Conservation (phyloP, 2,888 invertebrate species). For the Drosophila prostipennis region DNA sequence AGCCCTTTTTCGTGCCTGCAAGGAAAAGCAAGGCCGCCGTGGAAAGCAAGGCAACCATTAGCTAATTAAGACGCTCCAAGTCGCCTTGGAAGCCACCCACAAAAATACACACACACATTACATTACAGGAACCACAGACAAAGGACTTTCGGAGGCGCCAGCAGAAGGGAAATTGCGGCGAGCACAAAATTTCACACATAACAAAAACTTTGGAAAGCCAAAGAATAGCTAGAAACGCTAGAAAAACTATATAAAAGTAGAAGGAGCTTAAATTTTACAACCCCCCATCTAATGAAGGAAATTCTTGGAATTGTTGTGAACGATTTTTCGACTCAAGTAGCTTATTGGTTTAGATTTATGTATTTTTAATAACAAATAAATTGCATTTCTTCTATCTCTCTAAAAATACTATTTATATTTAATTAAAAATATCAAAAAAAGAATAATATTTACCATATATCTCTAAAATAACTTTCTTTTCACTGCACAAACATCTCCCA, state of each 20-base stretch:
- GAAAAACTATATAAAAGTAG: conserved; percentile 16
- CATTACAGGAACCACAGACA: conserved; percentile 40
- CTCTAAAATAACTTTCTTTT: too few relatives aligned
- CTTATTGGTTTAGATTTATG: not conserved
- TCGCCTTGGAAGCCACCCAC: conserved; percentile 14
- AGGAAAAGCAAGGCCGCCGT: conserved; percentile 15
- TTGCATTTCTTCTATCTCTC: too few relatives aligned
- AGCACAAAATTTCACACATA: conserved; percentile 33
- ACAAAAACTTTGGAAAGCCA: conserved; percentile 26
- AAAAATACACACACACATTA: conserved; percentile 6
- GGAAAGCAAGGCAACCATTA: conserved; percentile 54
- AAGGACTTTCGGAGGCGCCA: conserved; percentile 35
- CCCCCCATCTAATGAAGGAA: not conserved
- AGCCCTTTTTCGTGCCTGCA: conserved; percentile 53
- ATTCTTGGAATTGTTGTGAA: not conserved
- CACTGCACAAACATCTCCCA: not conserved
- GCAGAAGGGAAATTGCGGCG: conserved; percentile 14
- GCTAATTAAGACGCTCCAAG: conserved; percentile 63
- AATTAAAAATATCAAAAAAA: too few relatives aligned
- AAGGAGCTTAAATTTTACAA: not conserved
- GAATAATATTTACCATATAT: not conserved
- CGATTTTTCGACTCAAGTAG: not conserved
- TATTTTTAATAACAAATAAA: too few relatives aligned
- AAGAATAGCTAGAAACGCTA: conserved; percentile 3
- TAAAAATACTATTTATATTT: too few relatives aligned